Evolutionary conservation across 2,797 vertebrate genomes (phyloP).

Genomic region (Otolemur crassicaudatus): DNA sequence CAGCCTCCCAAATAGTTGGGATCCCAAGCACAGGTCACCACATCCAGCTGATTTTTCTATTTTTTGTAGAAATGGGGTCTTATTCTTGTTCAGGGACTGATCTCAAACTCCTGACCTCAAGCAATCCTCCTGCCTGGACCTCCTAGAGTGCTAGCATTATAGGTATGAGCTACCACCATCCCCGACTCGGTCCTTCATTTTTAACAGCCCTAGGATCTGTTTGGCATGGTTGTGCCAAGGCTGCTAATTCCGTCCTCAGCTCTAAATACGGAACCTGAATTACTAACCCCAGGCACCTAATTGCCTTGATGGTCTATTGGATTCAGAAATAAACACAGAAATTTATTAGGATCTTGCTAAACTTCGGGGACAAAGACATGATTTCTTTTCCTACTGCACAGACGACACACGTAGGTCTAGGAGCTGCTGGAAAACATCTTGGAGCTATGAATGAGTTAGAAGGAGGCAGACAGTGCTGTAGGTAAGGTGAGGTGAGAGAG

Average conservation of each 20-base stretch:
- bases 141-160: neutral
- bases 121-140: neutral
- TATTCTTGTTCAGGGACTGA: neutral
- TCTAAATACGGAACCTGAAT: neutral
- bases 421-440: neutral
- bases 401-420: neutral
- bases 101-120: neutral
- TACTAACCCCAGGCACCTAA: neutral
- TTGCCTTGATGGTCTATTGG: neutral
- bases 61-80: neutral
- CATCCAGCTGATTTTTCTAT: neutral
- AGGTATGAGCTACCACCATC: rapidly evolving
- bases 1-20: too few relatives aligned
- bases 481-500: neutral
- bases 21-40: too few relatives aligned
- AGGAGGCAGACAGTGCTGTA: neutral
- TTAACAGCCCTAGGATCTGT: neutral
- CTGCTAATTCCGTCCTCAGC: neutral
- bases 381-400: neutral
- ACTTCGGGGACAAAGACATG: neutral
- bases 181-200: neutral
- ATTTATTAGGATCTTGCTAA: neutral
- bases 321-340: neutral
- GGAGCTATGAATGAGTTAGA: neutral
- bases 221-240: neutral